Conservation (phyloP, 23 tunicate genomes). For the Styela plicata region DNA sequence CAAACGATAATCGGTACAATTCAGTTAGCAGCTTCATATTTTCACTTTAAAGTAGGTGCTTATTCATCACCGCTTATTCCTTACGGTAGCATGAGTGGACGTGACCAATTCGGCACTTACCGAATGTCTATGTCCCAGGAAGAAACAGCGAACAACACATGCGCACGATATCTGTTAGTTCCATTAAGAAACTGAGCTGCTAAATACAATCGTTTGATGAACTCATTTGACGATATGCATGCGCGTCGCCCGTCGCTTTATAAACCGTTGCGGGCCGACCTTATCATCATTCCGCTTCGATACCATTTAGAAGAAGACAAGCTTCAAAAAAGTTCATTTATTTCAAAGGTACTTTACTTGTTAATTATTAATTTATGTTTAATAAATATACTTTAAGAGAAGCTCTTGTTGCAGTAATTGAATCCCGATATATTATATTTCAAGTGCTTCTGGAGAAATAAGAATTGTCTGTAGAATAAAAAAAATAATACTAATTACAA, state of each 20-base stretch:
- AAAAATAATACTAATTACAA: too few species aligned
- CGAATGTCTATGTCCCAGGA: neutral
- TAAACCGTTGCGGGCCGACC: neutral
- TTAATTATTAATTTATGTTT: too few species aligned
- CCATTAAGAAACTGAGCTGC: neutral
- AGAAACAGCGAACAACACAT: neutral
- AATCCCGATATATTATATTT: too few species aligned
- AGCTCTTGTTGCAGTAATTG: too few species aligned
- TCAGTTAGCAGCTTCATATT: too few species aligned
- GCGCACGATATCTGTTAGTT: slow-evolving; percentile 15
- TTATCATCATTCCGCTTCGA: neutral
- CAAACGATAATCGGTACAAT: too few species aligned
- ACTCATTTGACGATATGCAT: neutral
- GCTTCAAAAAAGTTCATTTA: neutral
- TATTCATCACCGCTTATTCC: neutral
- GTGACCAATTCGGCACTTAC: neutral
- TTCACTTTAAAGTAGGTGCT: neutral
- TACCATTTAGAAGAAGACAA: neutral
- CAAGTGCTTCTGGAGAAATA: too few species aligned
- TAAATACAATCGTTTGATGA: neutral
- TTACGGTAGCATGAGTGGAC: neutral
- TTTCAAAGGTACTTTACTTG: neutral
- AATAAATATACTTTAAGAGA: too few species aligned
- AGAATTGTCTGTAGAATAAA: too few species aligned
- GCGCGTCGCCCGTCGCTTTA: neutral